Conservation (phyloP, 2,113 vertebrate genomes). For the Odontesthes bonariensis region DNA sequence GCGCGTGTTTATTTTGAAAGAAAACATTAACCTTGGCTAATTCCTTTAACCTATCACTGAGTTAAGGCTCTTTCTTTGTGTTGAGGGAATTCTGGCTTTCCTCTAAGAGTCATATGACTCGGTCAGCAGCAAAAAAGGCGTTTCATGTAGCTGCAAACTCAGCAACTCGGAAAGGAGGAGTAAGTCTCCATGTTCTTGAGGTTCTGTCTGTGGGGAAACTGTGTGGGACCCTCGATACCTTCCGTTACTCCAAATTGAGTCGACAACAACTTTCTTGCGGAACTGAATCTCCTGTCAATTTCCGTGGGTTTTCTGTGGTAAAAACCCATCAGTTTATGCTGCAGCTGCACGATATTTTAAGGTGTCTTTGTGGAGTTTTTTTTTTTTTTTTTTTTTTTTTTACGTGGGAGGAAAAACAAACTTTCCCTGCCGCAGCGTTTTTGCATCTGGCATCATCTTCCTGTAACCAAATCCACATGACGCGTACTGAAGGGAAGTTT, state of each 20-base stretch:
- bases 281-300: neutral
- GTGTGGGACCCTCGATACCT: neutral
- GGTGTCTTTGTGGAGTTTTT: neutral
- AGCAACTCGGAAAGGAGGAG: conserved; percentile 27
- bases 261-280: neutral
- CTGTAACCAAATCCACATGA: conserved; percentile 3
- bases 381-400: neutral
- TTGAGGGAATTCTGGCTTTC: neutral
- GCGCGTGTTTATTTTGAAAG: neutral
- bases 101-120: conserved; percentile 63
- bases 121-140: conserved; percentile 31
- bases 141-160: conserved; percentile 30
- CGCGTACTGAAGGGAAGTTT: conserved; percentile 20
- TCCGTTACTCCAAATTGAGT: neutral
- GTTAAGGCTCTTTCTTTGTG: neutral
- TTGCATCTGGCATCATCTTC: neutral
- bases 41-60: neutral
- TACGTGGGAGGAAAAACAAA: neutral
- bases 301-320: neutral
- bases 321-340: fast-evolving
- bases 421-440: neutral
- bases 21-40: neutral
- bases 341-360: conserved; percentile 1
- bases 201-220: conserved; percentile 29
- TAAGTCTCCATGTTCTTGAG: conserved; percentile 5